phyloP scores from a whole-genome alignment of 1,140 invertebrate species.

The Aporrectodea caliginosa region DNA sequence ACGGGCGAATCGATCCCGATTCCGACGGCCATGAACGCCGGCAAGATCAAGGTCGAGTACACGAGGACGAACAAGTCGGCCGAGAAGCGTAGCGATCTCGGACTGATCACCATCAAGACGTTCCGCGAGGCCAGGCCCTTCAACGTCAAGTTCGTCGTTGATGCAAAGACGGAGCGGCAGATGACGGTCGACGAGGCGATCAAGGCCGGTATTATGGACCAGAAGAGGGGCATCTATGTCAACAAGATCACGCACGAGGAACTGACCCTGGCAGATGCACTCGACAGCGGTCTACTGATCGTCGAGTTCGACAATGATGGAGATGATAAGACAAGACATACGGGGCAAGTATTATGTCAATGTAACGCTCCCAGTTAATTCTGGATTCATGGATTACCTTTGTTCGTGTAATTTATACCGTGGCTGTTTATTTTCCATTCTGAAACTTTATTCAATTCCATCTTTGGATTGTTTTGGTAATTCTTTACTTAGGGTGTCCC shows the following conservation, averaged over 20 bases:
- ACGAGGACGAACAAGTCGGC: conserved; percentile 26
- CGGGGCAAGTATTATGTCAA: no score
- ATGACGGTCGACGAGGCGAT: conserved; percentile 27
- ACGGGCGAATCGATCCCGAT: conserved; percentile 27
- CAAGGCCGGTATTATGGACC: conserved; percentile 19
- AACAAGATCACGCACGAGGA: conserved; percentile 1
- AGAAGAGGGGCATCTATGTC: conserved; percentile 13
- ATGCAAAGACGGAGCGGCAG: conserved; percentile 7
- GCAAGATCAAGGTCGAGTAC: conserved; percentile 22
- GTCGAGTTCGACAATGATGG: conserved; percentile 29
- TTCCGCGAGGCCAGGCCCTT: conserved; percentile 27
- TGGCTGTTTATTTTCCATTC: no score
- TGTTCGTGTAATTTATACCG: no score
- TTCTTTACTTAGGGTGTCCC: no score
- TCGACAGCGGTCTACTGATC: conserved; percentile 24
- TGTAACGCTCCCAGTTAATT: no score
- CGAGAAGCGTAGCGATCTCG: conserved; percentile 27
- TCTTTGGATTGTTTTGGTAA: no score
- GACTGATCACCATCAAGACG: conserved; percentile 30
- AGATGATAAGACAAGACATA: not conserved
- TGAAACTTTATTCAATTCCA: no score
- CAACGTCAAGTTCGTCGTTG: conserved; percentile 22
- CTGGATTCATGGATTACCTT: no score
- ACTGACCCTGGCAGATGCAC: conserved; percentile 24
- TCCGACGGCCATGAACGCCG: conserved; percentile 30